Base-by-base conservation (phyloP, 2,797 vertebrate species). In the Loris lydekkerianus region DNA sequence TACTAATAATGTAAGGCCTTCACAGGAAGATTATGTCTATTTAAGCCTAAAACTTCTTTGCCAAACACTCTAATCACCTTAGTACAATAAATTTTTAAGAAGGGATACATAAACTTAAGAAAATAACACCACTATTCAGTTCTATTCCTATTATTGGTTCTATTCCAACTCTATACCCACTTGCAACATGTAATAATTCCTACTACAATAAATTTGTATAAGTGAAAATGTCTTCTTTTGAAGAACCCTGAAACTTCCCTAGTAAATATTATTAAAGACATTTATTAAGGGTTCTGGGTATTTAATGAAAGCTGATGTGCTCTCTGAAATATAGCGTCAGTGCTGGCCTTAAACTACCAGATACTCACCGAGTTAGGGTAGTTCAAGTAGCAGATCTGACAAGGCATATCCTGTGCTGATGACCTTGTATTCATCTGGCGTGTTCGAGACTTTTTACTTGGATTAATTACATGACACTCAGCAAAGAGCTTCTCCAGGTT, bases 401-500 rank as follows among this genome's bases (percentile, higher is more conserved):
- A 99, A 97, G 99, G 99, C 99, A 99, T 99, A 97, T 99, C 99
- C 98, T 99, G 99, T 97, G 99, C 99, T 49, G 99, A 99, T 25
- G 99, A 99, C 97, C 99, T 99, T 87, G 99, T 99, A 98, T 99
- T 99, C 99, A 99, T 99, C 98, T 99, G 99, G 98, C 99, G 99
- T 76, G 99, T 99, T 96, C 99, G 99, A 95, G 99, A 99, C 98
- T 99, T 99, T 99, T 99, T 99, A 98, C 99, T 99, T 96, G 99
- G 99, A 98, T 99, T 99, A 98, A 99, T 99, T 98, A 99, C 99
- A 72, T 99, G 99, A 99, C 99, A 99, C 98, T 99, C 99, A 8
- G 99, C 99, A 98, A 99, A 99, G 97, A 99, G 99, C 98, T 99
- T 99, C 99, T 99, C 99, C 98, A 99, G 98, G 98, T 99, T 99